Evolutionary conservation across 64 coral and sea anemone genomes (phyloP).

Genomic region (Anthopleura sola): DNA sequence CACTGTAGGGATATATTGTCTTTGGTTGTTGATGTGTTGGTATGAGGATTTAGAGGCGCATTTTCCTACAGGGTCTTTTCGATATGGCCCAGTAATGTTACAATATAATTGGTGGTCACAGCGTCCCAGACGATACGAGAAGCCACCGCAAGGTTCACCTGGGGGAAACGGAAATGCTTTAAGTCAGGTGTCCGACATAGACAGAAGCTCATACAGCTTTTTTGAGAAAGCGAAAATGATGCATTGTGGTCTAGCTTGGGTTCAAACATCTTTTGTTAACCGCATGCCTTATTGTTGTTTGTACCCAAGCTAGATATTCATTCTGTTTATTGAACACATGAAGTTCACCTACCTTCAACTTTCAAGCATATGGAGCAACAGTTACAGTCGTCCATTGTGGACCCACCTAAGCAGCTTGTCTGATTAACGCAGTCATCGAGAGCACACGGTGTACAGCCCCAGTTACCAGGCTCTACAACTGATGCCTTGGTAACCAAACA

Average conservation of each 20-base stretch:
- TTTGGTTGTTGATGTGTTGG: not conserved
- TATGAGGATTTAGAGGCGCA: not conserved
- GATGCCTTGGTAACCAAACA: constrained; percentile 20
- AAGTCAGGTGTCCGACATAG: no score
- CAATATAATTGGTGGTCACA: constrained; percentile 24
- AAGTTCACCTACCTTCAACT: constrained; percentile 5
- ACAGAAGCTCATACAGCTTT: not conserved
- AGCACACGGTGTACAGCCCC: not conserved
- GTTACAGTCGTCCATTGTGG: constrained; percentile 8
- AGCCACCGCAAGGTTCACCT: constrained; percentile 27
- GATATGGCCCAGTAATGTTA: constrained; percentile 26
- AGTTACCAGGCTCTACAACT: not conserved
- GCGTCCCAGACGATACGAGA: constrained; percentile 16
- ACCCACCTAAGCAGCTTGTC: constrained; percentile 3
- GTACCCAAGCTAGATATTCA: no score
- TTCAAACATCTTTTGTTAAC: no score
- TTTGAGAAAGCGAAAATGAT: no score
- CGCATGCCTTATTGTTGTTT: no score
- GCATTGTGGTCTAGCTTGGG: no score
- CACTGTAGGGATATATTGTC: constrained; percentile 1
- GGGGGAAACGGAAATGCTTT: not conserved
- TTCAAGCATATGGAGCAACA: constrained; percentile 23
- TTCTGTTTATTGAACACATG: not conserved
- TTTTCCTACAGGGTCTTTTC: constrained; percentile 15
- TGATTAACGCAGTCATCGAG: not conserved